phyloP scores from a whole-genome alignment of 2,113 vertebrate genomes.

The Donacobius atricapilla region DNA sequence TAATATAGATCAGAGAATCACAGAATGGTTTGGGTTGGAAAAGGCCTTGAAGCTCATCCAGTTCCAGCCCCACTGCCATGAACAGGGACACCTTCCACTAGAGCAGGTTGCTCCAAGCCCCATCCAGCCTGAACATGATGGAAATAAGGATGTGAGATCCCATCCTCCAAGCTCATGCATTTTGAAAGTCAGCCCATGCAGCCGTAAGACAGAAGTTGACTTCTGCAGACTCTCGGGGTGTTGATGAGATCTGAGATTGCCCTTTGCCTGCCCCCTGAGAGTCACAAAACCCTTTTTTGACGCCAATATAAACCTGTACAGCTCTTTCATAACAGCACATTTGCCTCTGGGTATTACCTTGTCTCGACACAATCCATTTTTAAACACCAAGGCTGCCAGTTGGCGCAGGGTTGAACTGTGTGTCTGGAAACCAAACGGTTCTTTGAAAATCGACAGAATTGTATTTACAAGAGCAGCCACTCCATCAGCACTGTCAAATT shows the following conservation, averaged over 20 bases:
- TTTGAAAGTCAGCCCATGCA: neutral
- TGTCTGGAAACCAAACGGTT: slow-evolving; percentile 15
- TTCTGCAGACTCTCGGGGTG: neutral
- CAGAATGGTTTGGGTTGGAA: neutral
- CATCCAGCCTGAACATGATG: neutral
- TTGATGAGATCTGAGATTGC: neutral
- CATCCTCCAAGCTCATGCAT: neutral
- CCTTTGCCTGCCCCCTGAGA: neutral
- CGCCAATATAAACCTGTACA: neutral
- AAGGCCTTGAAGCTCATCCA: neutral
- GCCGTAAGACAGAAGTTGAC: neutral
- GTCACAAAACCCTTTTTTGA: neutral
- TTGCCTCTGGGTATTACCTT: slow-evolving; percentile 44
- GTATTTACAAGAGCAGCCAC: slow-evolving; percentile 1
- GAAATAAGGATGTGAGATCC: neutral
- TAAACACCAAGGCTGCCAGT: slow-evolving; percentile 41
- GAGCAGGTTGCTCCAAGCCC: neutral
- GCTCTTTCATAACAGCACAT: slow-evolving; percentile 20
- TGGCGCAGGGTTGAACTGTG: neutral
- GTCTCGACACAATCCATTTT: slow-evolving; percentile 38
- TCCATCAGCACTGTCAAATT: neutral
- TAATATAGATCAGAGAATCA: neutral
- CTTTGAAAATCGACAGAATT: neutral
- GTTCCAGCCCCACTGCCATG: neutral
- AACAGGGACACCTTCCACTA: neutral